Percentiles rank a stretch among this genome's conserved stretches.
These are phyloP conservation scores for Hydropsyche tenuis DNA, from an alignment of 1,140 invertebrate genomes.

Conservation along the genomic window DNA sequence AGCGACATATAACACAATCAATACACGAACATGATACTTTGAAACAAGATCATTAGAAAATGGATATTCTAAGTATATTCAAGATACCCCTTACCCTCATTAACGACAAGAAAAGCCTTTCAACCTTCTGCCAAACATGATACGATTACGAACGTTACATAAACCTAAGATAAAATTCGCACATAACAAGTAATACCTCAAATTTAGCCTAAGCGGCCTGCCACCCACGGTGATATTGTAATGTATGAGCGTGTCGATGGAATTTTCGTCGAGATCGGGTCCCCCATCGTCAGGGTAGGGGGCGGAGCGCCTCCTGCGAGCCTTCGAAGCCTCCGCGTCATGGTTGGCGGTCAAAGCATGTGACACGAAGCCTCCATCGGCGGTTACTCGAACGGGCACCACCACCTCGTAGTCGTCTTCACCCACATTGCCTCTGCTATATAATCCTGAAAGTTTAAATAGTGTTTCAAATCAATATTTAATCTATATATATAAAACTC, in stretches of 20 bases:
- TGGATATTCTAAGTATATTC: no score
- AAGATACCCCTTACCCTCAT: no score
- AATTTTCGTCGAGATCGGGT: conserved; percentile 27
- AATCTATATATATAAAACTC: no score
- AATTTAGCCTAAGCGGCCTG: conserved; percentile 37
- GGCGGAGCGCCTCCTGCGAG: background rate
- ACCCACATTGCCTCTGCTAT: conserved; percentile 36
- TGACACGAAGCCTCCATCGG: conserved; percentile 46
- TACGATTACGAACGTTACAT: no score
- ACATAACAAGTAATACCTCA: conserved; percentile 21
- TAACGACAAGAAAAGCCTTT: no score
- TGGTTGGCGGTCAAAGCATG: conserved; percentile 41
- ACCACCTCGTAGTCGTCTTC: conserved; percentile 43
- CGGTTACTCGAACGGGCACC: conserved; percentile 42
- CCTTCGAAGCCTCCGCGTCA: background rate
- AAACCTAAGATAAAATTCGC: no score
- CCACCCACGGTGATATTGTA: conserved; percentile 49
- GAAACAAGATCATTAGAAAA: no score
- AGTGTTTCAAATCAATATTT: no score
- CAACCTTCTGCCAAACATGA: no score
- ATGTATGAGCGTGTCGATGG: conserved; percentile 34
- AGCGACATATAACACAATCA: no score
- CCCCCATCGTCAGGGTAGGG: conserved; percentile 20
- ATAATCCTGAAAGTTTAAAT: conserved; percentile 41
- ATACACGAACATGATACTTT: no score